Base-by-base conservation (phyloP, 2,113 vertebrate genomes). In the Apeltes quadracus region DNA sequence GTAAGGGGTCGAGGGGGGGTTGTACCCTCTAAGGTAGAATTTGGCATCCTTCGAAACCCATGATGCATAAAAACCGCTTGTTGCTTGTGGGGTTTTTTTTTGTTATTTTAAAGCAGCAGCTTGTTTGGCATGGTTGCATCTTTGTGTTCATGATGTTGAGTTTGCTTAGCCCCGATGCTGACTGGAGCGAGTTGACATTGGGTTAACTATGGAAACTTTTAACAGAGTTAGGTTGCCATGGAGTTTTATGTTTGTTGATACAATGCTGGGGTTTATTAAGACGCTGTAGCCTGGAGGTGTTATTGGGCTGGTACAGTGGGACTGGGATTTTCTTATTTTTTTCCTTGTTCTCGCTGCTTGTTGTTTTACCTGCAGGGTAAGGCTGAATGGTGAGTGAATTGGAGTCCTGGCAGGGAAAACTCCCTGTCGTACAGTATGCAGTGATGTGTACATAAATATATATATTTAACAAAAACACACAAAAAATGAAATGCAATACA, bases 361-460 rank as follows among this genome's bases (percentile, higher is more conserved):
- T 80, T 87, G 69, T 81, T 81, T 86, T 66, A 90, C 87, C 86
- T 91, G 75, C 43, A 57, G 50, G 83, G 82, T 71, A 80, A 74
- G 32, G 43, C 65, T 72, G 77, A 73, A 70, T 66, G 59, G 63
- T 68, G 72, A 78, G 75, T 61, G 68, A 87, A 89, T 89, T 83
- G 75, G 34, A 76, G 79, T 50, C 34, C 44, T 75, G 55, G 81
- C 54, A 69, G 76, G 84, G 72, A 83, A 69, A 78, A 83, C 51
- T 76, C 73, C 53, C 65, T 76, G 68, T 73, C 13, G 22, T 44
- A 67, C 39, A 27, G 32, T 44, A 64, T 34, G 27, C 64, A n/a
- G 53, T 64, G 41, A 73, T 74, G 1, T 34, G 6, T 34, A 7
- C 7, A 7, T 34, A 7, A 7, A 7, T 34, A 41, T 18, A 18